Percentiles rank a stretch among this genome's conserved stretches.
Conservation (phyloP, 2,888 invertebrate genomes). For the Drosophila algonquin region DNA sequence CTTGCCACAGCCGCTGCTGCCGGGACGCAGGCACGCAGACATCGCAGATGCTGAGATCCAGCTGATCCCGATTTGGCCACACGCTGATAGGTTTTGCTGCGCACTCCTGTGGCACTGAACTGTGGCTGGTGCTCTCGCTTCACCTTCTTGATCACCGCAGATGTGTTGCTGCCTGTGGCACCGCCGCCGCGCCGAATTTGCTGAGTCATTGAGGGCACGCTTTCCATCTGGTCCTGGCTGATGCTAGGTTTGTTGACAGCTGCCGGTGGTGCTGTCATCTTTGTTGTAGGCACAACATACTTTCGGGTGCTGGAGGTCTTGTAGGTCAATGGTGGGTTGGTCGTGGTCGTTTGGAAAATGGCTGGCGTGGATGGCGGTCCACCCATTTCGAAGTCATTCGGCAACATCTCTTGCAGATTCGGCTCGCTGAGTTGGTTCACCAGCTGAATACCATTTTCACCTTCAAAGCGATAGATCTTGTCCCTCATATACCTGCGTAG, state of each 20-base stretch:
- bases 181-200: background rate
- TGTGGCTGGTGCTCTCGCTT: background rate
- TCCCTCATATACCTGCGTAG: conserved; percentile 9
- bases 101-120: conserved; percentile 5
- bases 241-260: background rate
- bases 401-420: background rate
- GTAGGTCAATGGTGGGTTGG: conserved; percentile 16
- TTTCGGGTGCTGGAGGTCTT: conserved; percentile 29
- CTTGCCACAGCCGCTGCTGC: conserved; percentile 3
- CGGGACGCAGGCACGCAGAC: background rate
- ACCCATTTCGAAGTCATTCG: conserved; percentile 9
- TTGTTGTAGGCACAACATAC: no score
- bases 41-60: background rate
- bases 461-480: conserved; percentile 28
- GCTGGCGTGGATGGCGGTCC: conserved; percentile 21
- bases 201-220: background rate
- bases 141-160: background rate
- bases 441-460: conserved; percentile 10
- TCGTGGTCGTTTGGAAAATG: conserved; percentile 14
- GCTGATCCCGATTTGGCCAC: background rate
- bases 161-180: background rate
- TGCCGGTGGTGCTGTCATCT: background rate
- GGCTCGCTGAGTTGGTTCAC: conserved; percentile 20
- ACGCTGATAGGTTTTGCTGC: conserved; percentile 4
- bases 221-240: background rate